Conservation (phyloP, 2,888 invertebrate species). For the Seira ritae region DNA sequence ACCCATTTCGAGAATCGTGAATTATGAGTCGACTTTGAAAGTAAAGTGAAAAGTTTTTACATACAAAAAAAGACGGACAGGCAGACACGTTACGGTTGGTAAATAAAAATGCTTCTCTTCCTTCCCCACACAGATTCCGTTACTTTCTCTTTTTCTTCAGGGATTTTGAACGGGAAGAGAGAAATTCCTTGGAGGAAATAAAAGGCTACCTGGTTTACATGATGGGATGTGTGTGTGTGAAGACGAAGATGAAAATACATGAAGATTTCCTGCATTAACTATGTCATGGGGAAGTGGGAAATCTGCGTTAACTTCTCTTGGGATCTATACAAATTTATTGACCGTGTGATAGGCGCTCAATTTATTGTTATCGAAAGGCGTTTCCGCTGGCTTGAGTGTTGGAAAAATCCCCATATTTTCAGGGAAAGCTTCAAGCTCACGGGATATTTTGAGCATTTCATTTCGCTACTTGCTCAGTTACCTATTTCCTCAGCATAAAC, state of each 20-base stretch:
- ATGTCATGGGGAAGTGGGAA: slow-evolving; percentile 8
- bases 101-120: slow-evolving; percentile 48
- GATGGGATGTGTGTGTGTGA: not conserved
- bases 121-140: not conserved
- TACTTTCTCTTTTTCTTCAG: not conserved
- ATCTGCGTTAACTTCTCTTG: not conserved
- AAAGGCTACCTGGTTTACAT: slow-evolving; percentile 1
- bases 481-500: too few relatives aligned
- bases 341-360: not conserved
- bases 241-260: too few relatives aligned
- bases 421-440: too few relatives aligned
- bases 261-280: not conserved
- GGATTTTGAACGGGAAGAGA: not conserved
- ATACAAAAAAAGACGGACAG: not conserved
- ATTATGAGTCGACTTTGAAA: slow-evolving; percentile 62
- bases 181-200: not conserved
- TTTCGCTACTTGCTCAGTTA: too few relatives aligned
- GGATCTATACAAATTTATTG: slow-evolving; percentile 9
- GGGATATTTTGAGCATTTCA: too few relatives aligned
- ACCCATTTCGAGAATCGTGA: slow-evolving; percentile 55
- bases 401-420: too few relatives aligned
- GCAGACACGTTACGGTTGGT: slow-evolving; percentile 8
- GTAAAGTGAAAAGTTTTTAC: slow-evolving; percentile 55
- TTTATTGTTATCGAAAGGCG: not conserved
- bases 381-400: not conserved